Conservation (phyloP, 2,797 vertebrate species). For the Malacoraja senta region DNA sequence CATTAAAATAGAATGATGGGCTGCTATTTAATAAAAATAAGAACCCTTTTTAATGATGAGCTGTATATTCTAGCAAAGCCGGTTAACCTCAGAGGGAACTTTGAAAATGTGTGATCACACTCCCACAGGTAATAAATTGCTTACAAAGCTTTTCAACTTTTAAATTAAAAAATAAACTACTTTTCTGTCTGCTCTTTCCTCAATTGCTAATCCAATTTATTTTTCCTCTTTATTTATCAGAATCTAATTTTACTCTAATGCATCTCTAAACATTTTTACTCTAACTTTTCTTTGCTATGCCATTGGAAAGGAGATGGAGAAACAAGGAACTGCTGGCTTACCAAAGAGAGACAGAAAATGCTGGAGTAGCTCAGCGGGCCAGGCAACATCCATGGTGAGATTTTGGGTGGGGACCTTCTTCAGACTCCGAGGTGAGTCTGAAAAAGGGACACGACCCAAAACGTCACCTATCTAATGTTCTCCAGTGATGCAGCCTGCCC, state of each 20-base stretch:
- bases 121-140: background rate
- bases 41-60: background rate
- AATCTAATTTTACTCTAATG: background rate
- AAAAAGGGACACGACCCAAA: no score
- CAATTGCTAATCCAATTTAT: background rate
- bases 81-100: background rate
- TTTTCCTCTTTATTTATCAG: background rate
- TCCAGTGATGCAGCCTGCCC: no score
- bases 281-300: no score
- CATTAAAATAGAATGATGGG: background rate
- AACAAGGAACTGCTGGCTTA: no score
- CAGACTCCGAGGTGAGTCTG: no score
- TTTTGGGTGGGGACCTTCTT: no score
- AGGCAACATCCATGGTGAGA: no score
- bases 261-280: background rate
- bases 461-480: no score
- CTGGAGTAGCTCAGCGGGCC: no score
- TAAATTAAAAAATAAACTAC: background rate
- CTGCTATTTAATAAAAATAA: background rate
- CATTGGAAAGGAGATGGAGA: background rate
- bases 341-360: no score
- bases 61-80: background rate
- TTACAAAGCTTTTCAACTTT: background rate
- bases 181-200: background rate
- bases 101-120: background rate